Evolutionary conservation across 2,113 vertebrate species (phyloP), one percentile per base, ranked within the genome.

Genomic region (Eonycteris spelaea): DNA sequence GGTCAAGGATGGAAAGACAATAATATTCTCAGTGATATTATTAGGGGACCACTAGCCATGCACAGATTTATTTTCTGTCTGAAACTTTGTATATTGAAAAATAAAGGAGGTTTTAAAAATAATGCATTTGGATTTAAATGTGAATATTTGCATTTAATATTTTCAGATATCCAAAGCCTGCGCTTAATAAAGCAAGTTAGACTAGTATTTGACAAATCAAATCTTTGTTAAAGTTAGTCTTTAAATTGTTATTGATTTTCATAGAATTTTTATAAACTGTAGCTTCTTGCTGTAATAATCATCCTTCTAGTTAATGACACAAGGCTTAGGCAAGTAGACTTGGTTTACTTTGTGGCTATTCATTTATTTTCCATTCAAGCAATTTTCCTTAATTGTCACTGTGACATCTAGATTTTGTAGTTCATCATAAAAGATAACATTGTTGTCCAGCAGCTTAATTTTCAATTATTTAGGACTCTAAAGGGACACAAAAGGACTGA

Each of bases 191-290:
- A 96, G 77, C 48, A 89, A 83, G 13, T 82, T 95, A 88, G 57
- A 48, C 73, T 71, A 94, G 79, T 95, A 93, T 83, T 94, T 91
- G 93, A 84, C 21, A 70, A 94, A 94, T 95, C 13, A 90, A 93
- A 90, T 94, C 89, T 95, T 93, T 90, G 80, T 73, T 70, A 82
- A 93, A 93, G 78, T 96, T 97, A 79, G 91, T 93, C 63, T 93
- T 59, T 6, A 91, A 78, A 89, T 86, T 73, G 96, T 91, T 95
- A 75, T 95, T 95, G 92, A 97, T 94, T 96, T 97, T 93, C 89
- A 59, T 24, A 78, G 70, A 83, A 96, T 70, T 91, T 96, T 83
- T 77, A 68, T 94, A 61, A 94, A 61, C 43, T 68, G 19, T 53
- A 12, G 11, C 55, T 88, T 85, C 82, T 94, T 94, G 48, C 61